Evolutionary conservation across 2,888 invertebrate genomes (phyloP).

Genomic region (Metalampra italica): DNA sequence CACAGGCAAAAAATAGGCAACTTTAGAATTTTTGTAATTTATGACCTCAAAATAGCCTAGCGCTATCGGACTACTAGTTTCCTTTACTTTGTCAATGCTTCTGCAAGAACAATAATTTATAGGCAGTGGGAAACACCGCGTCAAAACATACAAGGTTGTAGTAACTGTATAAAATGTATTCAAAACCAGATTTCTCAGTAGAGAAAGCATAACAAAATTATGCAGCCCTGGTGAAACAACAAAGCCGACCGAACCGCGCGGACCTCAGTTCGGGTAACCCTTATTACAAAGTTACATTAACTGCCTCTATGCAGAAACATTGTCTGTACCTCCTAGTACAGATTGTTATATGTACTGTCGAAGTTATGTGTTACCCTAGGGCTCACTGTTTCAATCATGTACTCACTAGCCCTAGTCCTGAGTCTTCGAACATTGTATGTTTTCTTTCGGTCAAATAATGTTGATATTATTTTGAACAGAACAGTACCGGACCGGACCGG

Average conservation of each 20-base stretch:
- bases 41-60: too few species aligned
- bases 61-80: too few species aligned
- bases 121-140: not conserved
- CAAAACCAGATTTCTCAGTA: constrained; percentile 49
- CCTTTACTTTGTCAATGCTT: too few species aligned
- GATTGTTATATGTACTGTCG: constrained; percentile 31
- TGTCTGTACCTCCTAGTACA: constrained; percentile 16
- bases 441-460: too few species aligned
- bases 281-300: constrained; percentile 67
- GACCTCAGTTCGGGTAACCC: constrained; percentile 41
- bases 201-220: constrained; percentile 62
- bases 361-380: constrained; percentile 45
- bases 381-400: not conserved
- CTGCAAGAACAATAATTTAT: too few species aligned
- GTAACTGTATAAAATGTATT: constrained; percentile 32
- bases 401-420: not conserved
- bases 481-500: too few species aligned
- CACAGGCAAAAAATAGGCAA: too few species aligned
- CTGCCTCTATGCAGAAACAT: constrained; percentile 28
- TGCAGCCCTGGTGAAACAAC: constrained; percentile 40
- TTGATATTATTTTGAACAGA: too few species aligned
- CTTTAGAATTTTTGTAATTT: too few species aligned
- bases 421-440: too few species aligned
- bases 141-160: not conserved
- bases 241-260: constrained; percentile 42